phyloP scores from a whole-genome alignment of 2,888 invertebrate species.

The Escarpia spicata region DNA sequence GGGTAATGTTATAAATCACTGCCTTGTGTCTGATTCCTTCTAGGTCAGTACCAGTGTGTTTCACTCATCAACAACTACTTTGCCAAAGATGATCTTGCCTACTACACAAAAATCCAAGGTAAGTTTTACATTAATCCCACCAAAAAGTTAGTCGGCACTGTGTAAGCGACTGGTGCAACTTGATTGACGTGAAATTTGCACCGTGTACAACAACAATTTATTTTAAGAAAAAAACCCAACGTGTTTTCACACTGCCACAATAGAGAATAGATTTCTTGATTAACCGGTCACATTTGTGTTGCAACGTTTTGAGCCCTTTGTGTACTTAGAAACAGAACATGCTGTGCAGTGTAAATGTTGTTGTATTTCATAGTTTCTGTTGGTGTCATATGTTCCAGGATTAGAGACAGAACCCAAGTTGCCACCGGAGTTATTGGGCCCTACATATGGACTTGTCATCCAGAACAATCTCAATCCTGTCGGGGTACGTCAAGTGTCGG shows the following conservation, averaged over 20 bases:
- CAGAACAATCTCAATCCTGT: slow-evolving; percentile 71
- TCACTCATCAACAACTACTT: slow-evolving; percentile 95
- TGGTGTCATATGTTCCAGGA: slow-evolving; percentile 60
- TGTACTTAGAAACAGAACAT: not conserved
- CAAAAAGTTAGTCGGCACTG: slow-evolving; percentile 18
- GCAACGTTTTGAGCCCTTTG: not conserved
- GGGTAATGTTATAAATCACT: not conserved
- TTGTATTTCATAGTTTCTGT: not conserved
- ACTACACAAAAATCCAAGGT: slow-evolving; percentile 79
- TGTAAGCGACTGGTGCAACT: not conserved
- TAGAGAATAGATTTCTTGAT: too few species aligned
- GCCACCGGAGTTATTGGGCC: slow-evolving; percentile 74
- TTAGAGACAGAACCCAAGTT: slow-evolving; percentile 82
- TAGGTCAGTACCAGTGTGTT: slow-evolving; percentile 80
- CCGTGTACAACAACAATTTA: not conserved
- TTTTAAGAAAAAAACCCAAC: too few species aligned
- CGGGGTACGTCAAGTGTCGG: slow-evolving; percentile 48
- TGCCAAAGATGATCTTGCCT: slow-evolving; percentile 83
- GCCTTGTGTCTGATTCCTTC: not conserved
- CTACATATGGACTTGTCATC: slow-evolving; percentile 86
- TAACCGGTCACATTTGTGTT: too few species aligned
- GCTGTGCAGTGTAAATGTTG: not conserved
- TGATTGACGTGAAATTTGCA: not conserved
- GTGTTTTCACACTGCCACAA: too few species aligned
- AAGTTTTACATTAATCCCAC: slow-evolving; percentile 24